Evolutionary conservation across 2,888 invertebrate species (phyloP).

Genomic region (Dasysyrphus albostriatus): DNA sequence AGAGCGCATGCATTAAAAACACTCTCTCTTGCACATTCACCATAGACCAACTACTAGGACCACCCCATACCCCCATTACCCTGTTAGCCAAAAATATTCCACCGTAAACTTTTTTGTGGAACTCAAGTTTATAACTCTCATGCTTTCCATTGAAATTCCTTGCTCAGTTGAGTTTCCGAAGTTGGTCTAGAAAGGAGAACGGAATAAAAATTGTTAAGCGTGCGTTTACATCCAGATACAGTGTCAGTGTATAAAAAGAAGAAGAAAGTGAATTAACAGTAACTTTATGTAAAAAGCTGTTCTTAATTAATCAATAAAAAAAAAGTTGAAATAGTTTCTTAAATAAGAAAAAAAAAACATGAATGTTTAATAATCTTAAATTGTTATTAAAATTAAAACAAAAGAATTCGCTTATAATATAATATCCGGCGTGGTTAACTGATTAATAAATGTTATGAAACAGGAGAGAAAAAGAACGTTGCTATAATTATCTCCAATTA

Average conservation of each 20-base stretch:
- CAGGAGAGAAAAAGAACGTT: slow-evolving; percentile 25
- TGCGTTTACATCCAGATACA: slow-evolving; percentile 40
- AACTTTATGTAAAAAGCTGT: slow-evolving; percentile 54
- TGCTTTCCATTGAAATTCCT: slow-evolving; percentile 44
- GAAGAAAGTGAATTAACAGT: slow-evolving; percentile 65
- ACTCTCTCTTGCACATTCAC: slow-evolving; percentile 43
- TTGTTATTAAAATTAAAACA: background rate
- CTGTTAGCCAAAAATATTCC: background rate
- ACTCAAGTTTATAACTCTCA: slow-evolving; percentile 65
- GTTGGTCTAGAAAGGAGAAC: slow-evolving; percentile 71
- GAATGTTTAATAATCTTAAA: background rate
- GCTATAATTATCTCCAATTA: slow-evolving; percentile 50
- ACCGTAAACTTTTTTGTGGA: slow-evolving; percentile 55
- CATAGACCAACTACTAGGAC: background rate
- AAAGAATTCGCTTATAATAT: slow-evolving; percentile 10
- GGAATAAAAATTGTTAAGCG: slow-evolving; percentile 44
- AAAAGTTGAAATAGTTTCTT: slow-evolving; percentile 23
- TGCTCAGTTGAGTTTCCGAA: slow-evolving; percentile 77
- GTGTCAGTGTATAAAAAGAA: slow-evolving; percentile 51
- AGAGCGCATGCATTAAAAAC: slow-evolving; percentile 41
- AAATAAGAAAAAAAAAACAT: slow-evolving; percentile 6
- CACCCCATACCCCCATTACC: background rate
- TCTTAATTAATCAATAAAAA: slow-evolving; percentile 37
- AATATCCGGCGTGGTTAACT: slow-evolving; percentile 33
- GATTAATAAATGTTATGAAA: slow-evolving; percentile 49